These are phyloP conservation scores for Trichoplusia ni DNA, from an alignment of 1,140 invertebrate species.

Conservation along the genomic window DNA sequence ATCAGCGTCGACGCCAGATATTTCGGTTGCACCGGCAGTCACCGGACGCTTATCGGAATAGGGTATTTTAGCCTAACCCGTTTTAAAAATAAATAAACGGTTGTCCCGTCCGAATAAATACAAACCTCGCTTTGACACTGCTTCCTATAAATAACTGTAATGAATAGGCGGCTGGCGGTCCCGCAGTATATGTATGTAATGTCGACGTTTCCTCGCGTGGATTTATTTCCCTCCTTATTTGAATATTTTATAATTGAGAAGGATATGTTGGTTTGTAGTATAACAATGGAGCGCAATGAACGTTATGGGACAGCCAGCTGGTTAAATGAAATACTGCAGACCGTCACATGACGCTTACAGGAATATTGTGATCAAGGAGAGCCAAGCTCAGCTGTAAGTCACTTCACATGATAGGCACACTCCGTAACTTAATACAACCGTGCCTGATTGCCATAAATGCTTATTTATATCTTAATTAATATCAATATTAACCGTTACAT, in stretches of 20 bases:
- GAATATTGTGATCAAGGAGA: neutral
- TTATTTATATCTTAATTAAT: slow-evolving; percentile 26
- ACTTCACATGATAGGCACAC: slow-evolving; percentile 1
- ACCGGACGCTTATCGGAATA: slow-evolving; percentile 69
- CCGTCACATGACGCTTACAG: neutral
- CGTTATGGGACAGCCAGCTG: slow-evolving; percentile 9
- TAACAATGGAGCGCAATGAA: neutral
- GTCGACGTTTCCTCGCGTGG: slow-evolving; percentile 63
- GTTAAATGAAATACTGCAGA: slow-evolving; percentile 10
- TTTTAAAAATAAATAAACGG: slow-evolving; percentile 78
- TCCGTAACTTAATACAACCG: slow-evolving; percentile 8
- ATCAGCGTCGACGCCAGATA: slow-evolving; percentile 53
- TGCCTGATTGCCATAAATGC: slow-evolving; percentile 22
- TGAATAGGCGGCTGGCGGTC: slow-evolving; percentile 73
- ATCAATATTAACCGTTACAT: slow-evolving; percentile 12
- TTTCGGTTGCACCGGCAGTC: slow-evolving; percentile 50
- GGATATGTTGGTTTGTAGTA: slow-evolving; percentile 39
- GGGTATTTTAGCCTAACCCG: slow-evolving; percentile 70
- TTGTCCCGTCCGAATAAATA: slow-evolving; percentile 71
- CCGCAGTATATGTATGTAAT: slow-evolving; percentile 74
- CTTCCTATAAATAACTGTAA: slow-evolving; percentile 78
- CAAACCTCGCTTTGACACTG: slow-evolving; percentile 72
- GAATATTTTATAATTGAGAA: slow-evolving; percentile 69
- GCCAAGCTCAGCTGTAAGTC: slow-evolving; percentile 12
- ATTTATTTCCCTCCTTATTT: slow-evolving; percentile 69